Conservation (phyloP, 2,888 invertebrate species). For the Clepsis dumicolana region DNA sequence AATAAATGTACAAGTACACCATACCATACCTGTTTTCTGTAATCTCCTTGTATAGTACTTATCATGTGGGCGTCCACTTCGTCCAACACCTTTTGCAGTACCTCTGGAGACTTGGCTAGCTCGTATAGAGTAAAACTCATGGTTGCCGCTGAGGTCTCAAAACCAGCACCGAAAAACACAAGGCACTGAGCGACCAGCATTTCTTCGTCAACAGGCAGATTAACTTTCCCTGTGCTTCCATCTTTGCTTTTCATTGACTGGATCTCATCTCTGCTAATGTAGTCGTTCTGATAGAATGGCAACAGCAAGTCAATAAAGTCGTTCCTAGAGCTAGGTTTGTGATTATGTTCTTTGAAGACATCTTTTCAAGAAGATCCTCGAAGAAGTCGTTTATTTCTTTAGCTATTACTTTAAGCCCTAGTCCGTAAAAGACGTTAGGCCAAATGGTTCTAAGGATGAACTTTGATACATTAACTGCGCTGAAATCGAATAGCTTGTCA, state of each 20-base stretch:
- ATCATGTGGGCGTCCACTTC: slow-evolving; percentile 70
- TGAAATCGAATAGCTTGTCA: slow-evolving; percentile 16
- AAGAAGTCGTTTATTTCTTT: slow-evolving; percentile 28
- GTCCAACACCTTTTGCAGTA: slow-evolving; percentile 71
- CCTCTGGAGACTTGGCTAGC: slow-evolving; percentile 71
- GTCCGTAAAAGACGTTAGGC: slow-evolving; percentile 37
- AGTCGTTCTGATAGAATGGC: slow-evolving; percentile 42
- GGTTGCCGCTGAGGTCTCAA: slow-evolving; percentile 82
- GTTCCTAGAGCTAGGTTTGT: slow-evolving; percentile 42
- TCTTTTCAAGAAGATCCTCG: slow-evolving; percentile 6
- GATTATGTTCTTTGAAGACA: slow-evolving; percentile 37
- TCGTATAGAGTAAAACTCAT: slow-evolving; percentile 79
- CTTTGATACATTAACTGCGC: neutral
- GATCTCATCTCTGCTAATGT: slow-evolving; percentile 47
- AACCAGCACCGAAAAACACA: slow-evolving; percentile 82
- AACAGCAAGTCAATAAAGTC: slow-evolving; percentile 49
- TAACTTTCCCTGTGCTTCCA: slow-evolving; percentile 48
- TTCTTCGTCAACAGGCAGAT: slow-evolving; percentile 66
- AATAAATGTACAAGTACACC: too few species aligned
- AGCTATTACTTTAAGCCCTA: slow-evolving; percentile 17
- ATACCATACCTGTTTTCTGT: too few species aligned
- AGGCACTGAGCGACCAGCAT: slow-evolving; percentile 83
- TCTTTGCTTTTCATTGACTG: slow-evolving; percentile 38
- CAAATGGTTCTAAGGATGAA: slow-evolving; percentile 27
- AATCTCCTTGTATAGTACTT: too few species aligned